phyloP scores from a whole-genome alignment of 2,113 vertebrate genomes.

The Barnardius zonarius region DNA sequence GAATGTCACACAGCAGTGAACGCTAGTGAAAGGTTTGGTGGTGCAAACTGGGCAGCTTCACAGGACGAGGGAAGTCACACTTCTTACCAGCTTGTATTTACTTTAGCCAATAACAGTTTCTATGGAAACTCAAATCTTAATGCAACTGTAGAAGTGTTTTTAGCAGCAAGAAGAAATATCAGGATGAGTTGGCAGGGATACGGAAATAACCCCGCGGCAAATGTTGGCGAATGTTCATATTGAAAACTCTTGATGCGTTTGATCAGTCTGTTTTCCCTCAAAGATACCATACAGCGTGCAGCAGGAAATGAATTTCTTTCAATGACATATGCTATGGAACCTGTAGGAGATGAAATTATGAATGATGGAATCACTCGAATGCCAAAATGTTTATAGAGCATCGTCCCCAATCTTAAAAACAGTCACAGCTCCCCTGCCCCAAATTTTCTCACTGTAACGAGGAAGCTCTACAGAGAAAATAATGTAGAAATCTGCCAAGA shows the following conservation, averaged over 20 bases:
- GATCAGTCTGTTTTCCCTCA: conserved; percentile 36
- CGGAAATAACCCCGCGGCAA: conserved; percentile 51
- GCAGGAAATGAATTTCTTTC: conserved; percentile 19
- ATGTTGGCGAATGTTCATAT: conserved; percentile 48
- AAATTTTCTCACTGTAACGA: neutral
- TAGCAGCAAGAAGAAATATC: conserved; percentile 60
- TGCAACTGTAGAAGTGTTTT: conserved; percentile 54
- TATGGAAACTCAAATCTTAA: conserved; percentile 78
- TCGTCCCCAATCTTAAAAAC: conserved; percentile 1
- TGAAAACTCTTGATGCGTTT: conserved; percentile 44
- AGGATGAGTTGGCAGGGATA: conserved; percentile 23
- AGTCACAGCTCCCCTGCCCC: neutral
- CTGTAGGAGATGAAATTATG: conserved; percentile 44
- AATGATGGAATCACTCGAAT: neutral
- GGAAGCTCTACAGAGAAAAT: neutral
- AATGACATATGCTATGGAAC: conserved; percentile 40
- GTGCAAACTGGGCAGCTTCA: neutral
- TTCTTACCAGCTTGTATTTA: conserved; percentile 38
- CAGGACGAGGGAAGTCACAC: neutral
- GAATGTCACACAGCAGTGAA: neutral
- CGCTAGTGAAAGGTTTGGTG: neutral
- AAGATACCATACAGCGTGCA: conserved; percentile 10
- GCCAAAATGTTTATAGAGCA: conserved; percentile 21
- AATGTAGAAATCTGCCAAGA: neutral
- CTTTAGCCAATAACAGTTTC: conserved; percentile 70